phyloP scores from a whole-genome alignment of 2,113 vertebrate genomes.

The Engystomops pustulosus region DNA sequence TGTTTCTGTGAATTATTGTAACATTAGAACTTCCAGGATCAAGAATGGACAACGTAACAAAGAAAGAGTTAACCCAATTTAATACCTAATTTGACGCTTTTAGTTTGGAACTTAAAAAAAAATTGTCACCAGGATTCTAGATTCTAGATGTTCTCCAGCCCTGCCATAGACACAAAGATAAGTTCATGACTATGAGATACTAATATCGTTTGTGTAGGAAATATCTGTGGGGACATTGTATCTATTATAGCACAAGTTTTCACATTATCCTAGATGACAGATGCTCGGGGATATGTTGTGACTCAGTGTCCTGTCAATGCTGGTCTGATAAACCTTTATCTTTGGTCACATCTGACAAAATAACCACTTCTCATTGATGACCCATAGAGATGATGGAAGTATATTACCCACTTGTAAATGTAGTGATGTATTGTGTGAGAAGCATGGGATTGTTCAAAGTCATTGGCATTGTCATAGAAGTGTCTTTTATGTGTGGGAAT shows the following conservation, averaged over 20 bases:
- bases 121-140: too few relatives aligned
- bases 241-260: not conserved
- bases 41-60: not conserved
- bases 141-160: not conserved
- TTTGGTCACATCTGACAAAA: not conserved
- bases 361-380: too few relatives aligned
- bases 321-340: too few relatives aligned
- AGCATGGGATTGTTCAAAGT: not conserved
- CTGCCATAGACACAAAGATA: not conserved
- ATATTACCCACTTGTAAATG: not conserved
- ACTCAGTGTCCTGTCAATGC: not conserved
- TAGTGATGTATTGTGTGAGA: too few relatives aligned
- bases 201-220: too few relatives aligned
- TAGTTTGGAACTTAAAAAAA: not conserved
- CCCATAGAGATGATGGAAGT: too few relatives aligned
- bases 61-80: not conserved
- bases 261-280: not conserved
- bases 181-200: not conserved
- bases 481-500: not conserved
- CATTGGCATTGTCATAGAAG: not conserved
- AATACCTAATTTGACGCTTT: not conserved
- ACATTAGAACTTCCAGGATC: not conserved
- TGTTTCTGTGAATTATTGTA: not conserved
- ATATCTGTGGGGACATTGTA: not conserved
- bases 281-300: not conserved